Conservation (phyloP, 2,888 invertebrate genomes). For the Luperina testacea region DNA sequence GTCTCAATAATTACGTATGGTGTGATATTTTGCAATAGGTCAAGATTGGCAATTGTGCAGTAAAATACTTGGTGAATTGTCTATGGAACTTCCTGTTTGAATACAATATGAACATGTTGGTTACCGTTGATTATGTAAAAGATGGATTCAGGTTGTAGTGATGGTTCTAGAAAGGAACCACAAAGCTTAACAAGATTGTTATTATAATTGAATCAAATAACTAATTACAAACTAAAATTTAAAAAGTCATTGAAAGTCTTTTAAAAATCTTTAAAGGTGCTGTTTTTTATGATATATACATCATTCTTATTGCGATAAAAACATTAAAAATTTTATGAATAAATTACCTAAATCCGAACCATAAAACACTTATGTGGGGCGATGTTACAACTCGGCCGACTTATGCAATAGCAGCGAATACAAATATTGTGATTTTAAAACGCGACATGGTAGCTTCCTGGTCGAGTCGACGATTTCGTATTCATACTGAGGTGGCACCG, state of each 20-base stretch:
- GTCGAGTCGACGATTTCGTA: conserved; percentile 73
- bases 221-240: neutral
- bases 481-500: conserved; percentile 69
- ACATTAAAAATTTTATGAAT: conserved; percentile 15
- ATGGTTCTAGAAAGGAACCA: too few relatives aligned
- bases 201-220: neutral
- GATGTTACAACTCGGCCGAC: conserved; percentile 55
- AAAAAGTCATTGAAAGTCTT: neutral
- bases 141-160: neutral
- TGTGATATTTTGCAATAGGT: conserved; percentile 41
- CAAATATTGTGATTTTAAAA: conserved; percentile 71
- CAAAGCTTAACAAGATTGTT: neutral
- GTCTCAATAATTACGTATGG: conserved; percentile 3
- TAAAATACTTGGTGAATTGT: neutral
- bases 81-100: conserved; percentile 20
- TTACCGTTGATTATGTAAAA: conserved; percentile 1
- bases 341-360: conserved; percentile 35
- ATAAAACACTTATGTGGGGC: conserved; percentile 47
- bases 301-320: neutral
- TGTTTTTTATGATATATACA: neutral
- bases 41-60: neutral
- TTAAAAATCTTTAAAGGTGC: neutral
- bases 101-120: neutral
- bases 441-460: conserved; percentile 73
- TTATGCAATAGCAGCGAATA: conserved; percentile 70